A percentile compares a stretch with the other conserved stretches of the same genome.
Conservation (phyloP, 2,888 invertebrate species). For the Rosalia funebris region DNA sequence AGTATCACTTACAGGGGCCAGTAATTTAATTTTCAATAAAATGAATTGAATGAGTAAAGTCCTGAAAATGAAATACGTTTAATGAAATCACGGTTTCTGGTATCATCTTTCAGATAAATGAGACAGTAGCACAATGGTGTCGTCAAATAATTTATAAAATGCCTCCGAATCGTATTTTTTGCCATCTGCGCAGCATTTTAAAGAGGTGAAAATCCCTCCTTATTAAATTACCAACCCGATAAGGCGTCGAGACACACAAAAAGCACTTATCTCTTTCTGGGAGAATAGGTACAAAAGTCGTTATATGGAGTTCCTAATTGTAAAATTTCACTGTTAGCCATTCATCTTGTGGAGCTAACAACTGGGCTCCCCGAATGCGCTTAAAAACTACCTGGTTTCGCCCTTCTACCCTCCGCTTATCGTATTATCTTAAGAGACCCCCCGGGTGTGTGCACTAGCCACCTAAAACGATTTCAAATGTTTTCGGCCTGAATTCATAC, state of each 20-base stretch:
- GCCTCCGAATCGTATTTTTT: conserved; percentile 34
- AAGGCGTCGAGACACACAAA: conserved; percentile 48
- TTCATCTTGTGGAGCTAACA: conserved; percentile 63
- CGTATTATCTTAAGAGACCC: conserved; percentile 26
- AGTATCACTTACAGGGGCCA: background rate
- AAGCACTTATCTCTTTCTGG: conserved; percentile 59
- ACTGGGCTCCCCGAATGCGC: conserved; percentile 56
- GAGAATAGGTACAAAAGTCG: conserved; percentile 57
- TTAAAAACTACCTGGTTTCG: conserved; percentile 62
- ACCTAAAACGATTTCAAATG: conserved; percentile 22
- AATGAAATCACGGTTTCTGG: background rate
- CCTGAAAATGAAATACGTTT: conserved; percentile 10
- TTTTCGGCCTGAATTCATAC: conserved; percentile 22
- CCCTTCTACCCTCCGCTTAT: conserved; percentile 39
- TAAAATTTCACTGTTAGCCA: conserved; percentile 59
- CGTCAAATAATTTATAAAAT: conserved; percentile 30
- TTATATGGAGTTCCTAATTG: conserved; percentile 60
- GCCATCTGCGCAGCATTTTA: conserved; percentile 32
- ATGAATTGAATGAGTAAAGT: background rate
- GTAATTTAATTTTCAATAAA: no score
- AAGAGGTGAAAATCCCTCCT: conserved; percentile 44
- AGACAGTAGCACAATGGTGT: conserved; percentile 26
- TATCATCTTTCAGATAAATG: conserved; percentile 18
- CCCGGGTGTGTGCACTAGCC: conserved; percentile 20
- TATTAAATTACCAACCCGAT: conserved; percentile 44